Base-by-base conservation (phyloP, 2,888 invertebrate species). In the Ophion costatus region DNA sequence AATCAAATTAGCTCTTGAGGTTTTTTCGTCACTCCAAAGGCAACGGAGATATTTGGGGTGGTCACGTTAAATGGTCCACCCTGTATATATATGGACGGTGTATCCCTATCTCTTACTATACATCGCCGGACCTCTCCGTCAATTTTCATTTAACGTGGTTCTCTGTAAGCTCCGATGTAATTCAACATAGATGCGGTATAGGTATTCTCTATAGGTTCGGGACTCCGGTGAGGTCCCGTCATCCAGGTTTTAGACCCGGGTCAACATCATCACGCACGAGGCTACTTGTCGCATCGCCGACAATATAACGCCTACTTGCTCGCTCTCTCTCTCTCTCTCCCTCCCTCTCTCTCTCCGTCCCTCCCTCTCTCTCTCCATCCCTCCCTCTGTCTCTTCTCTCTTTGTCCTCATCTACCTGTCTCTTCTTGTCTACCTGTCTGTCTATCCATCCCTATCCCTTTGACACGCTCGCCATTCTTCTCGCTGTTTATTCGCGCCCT, bases 81-180 rank as follows among this genome's bases (percentile, higher is more conserved):
- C n/a, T n/a, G n/a, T 29, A 29, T 29, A 29, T 29, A 29, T 29
- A 29, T 29, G 38, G 38, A 6, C 7, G 38, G 38, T 38, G 38
- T 51, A 5, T 17, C 51, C 17, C 51, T 17, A 17, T 51, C 14
- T 51, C 14, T 38, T 5, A 51, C 51, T 17, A 51, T 14, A 51
- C 51, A 59, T 33, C 81, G 80, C 64, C 76, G 80, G 83, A 80
- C 84, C 83, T 84, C 84, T 88, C 85, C 88, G 88, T 87, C 91
- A 91, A 91, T 91, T 91, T 91, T 89, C 91, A 91, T 91, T 91
- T 89, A 90, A 90, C 91, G 89, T 86, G 87, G 89, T 90, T 90
- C 89, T 90, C 89, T 87, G 89, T 90, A 89, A 91, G 88, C 74
- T 89, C 86, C 86, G 88, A 89, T 90, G 90, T 90, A 91, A 91